Base-by-base conservation (phyloP, 2,888 invertebrate species). In the Agelastica alni region DNA sequence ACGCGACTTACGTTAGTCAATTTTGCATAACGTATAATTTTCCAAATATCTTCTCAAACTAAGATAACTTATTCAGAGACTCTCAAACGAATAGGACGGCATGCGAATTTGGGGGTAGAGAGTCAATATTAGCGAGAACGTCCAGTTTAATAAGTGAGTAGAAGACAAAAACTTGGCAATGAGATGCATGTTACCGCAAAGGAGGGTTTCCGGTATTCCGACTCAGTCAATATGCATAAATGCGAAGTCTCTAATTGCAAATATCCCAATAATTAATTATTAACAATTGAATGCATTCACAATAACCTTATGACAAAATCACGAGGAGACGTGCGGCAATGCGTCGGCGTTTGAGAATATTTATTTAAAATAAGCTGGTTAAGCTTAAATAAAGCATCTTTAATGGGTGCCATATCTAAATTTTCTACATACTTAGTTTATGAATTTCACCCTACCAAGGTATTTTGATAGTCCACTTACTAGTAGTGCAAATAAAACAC, bases 71-170 rank as follows among this genome's bases (percentile, higher is more conserved):
- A 54, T 54, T 54, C 37, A 54, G 37, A 28, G 30, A 16, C 17
- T 31, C 48, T 54, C 41, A 39, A 54, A 48, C 48, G 48, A 48
- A 42, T 45, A 26, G 39, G 42, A 51, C 41, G 55, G 41, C 46
- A 42, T 31, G 46, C 41, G 41, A 46, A 56, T 56, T 46, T 46
- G 49, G 37, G 49, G 37, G 41, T 30, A 26, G 36, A 44, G 34
- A 28, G 39, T 41, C 16, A 13, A 13, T n/a, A 14, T 28, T 9
- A 13, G 20, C 28, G 31, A 31, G 44, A n/a, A 26, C 49, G 55
- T 56, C 55, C 51, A 56, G 45, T 51, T 55, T 55, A 56, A 56
- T 56, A 51, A 56, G 41, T 56, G 31, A 54, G 48, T 44, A 48
- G 14, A 18, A 45, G 34, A 4, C 22, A 22, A 48, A 54, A 54